phyloP scores from a whole-genome alignment of 2,888 invertebrate species.

The Malacosoma neustria region DNA sequence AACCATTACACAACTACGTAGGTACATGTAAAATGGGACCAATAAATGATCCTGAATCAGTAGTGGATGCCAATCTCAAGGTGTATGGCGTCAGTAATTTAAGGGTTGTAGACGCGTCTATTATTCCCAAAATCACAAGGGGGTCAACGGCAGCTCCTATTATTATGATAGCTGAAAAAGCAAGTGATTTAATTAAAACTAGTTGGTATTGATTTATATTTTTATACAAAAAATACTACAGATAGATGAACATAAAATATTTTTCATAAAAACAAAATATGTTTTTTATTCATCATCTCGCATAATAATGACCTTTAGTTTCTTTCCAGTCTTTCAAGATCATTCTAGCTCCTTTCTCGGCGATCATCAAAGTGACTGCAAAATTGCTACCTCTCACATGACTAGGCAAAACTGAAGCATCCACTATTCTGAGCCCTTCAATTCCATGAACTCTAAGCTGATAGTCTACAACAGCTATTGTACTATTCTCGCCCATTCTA shows the following conservation, averaged over 20 bases:
- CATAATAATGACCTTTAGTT: constrained; percentile 45
- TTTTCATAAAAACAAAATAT: constrained; percentile 7
- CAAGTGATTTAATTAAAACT: constrained; percentile 62
- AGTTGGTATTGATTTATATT: constrained; percentile 51
- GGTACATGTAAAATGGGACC: constrained; percentile 68
- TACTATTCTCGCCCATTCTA: constrained; percentile 56
- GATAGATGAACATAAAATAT: not conserved
- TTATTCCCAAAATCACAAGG: constrained; percentile 61
- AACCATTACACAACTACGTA: constrained; percentile 56
- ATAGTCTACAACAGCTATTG: constrained; percentile 55
- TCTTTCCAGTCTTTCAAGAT: constrained; percentile 64
- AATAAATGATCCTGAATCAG: constrained; percentile 46
- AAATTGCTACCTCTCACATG: constrained; percentile 55
- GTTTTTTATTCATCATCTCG: constrained; percentile 24
- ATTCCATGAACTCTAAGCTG: constrained; percentile 55
- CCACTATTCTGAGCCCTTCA: constrained; percentile 58
- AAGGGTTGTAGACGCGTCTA: constrained; percentile 57
- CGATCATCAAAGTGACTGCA: constrained; percentile 63
- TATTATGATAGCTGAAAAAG: constrained; percentile 69
- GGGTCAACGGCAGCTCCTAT: constrained; percentile 63
- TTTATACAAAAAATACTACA: constrained; percentile 12
- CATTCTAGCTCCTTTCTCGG: constrained; percentile 59
- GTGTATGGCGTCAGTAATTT: constrained; percentile 52
- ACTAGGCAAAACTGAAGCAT: constrained; percentile 64
- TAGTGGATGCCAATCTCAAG: constrained; percentile 48